Percentiles rank a stretch among this genome's conserved stretches.
Evolutionary conservation across 2,888 invertebrate species (phyloP).

Genomic region (Platerodrilus igneus): DNA sequence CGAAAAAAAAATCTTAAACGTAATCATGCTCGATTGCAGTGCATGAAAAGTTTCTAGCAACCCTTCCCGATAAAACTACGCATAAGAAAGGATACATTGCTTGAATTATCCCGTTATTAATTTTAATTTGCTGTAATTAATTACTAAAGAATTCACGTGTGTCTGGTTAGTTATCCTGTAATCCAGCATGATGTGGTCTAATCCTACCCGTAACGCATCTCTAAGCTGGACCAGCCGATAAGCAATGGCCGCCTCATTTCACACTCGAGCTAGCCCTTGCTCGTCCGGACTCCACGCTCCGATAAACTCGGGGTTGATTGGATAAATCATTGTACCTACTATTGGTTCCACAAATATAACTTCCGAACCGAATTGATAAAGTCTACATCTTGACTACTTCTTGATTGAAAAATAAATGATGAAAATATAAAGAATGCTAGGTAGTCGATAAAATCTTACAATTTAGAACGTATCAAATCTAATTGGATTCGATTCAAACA

Average conservation of each 20-base stretch:
- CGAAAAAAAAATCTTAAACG: too few relatives aligned
- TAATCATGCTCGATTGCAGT: too few relatives aligned
- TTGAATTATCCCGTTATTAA: slow-evolving; percentile 13
- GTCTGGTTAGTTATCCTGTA: slow-evolving; percentile 38
- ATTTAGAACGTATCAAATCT: too few relatives aligned
- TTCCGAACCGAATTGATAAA: slow-evolving; percentile 21
- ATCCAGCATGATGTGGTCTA: slow-evolving; percentile 39
- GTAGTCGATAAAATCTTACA: too few relatives aligned
- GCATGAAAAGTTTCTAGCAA: too few relatives aligned
- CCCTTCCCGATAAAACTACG: too few relatives aligned
- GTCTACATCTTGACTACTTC: slow-evolving; percentile 27
- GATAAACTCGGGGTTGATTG: slow-evolving; percentile 39
- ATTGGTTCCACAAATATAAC: slow-evolving; percentile 38
- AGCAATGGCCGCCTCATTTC: slow-evolving; percentile 39
- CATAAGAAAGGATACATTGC: too few relatives aligned
- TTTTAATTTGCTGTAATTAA: slow-evolving; percentile 16
- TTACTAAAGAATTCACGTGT: slow-evolving; percentile 15
- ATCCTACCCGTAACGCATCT: slow-evolving; percentile 37
- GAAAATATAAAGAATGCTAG: slow-evolving; percentile 5
- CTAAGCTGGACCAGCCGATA: slow-evolving; percentile 32
- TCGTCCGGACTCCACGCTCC: slow-evolving; percentile 37
- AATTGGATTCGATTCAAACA: slow-evolving; percentile 2
- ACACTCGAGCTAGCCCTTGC: slow-evolving; percentile 35
- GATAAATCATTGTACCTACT: slow-evolving; percentile 39
- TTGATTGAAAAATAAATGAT: slow-evolving; percentile 34